phyloP scores from a whole-genome alignment of 2,113 vertebrate species.

The Callopanchax toddi region DNA sequence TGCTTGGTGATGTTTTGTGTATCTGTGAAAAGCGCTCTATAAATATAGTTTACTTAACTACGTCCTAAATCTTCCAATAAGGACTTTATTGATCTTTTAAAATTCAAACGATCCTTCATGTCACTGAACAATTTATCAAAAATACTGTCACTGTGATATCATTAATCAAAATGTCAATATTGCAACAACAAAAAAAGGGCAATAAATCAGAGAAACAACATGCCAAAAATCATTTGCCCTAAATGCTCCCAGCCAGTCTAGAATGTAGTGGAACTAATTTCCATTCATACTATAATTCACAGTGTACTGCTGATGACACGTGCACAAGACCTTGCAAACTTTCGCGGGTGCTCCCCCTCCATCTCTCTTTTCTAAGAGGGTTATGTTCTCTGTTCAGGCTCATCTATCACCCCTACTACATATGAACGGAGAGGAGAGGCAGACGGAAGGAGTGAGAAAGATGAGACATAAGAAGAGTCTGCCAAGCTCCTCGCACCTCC shows the following conservation, averaged over 20 bases:
- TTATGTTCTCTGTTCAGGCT: conserved; percentile 46
- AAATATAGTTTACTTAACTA: no score
- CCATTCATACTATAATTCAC: conserved; percentile 39
- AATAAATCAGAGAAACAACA: background rate
- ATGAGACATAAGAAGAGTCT: conserved; percentile 47
- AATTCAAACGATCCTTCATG: no score
- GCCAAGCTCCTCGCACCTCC: conserved; percentile 61
- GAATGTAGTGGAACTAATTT: conserved; percentile 12
- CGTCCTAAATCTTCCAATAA: no score
- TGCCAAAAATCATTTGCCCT: no score
- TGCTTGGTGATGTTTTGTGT: no score
- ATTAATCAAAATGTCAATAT: no score
- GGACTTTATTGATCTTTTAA: no score
- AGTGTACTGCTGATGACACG: background rate
- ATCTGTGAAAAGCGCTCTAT: no score
- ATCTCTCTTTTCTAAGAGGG: conserved; percentile 24
- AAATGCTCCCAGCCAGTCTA: background rate
- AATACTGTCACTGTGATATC: no score
- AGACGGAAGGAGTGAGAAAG: conserved; percentile 37
- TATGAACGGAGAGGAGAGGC: conserved; percentile 8
- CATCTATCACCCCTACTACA: conserved; percentile 27
- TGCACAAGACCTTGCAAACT: conserved; percentile 33
- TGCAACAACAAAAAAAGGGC: no score
- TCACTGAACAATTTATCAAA: no score
- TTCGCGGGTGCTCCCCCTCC: conserved; percentile 18